Conservation (phyloP, 92 coral and sea anemone species). For the Porites evermanni region DNA sequence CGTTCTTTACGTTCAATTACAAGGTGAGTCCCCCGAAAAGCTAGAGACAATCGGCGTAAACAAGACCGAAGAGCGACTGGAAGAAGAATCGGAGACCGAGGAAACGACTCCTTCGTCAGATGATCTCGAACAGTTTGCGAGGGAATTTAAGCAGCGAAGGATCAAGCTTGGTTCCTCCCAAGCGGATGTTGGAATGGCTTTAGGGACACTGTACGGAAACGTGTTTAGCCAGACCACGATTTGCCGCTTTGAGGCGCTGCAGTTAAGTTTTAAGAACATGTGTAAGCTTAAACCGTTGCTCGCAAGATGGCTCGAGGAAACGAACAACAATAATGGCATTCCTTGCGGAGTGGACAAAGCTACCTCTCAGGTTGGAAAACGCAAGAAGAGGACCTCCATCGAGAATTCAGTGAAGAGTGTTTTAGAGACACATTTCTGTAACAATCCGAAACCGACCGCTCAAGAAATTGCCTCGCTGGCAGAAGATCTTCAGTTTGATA, state of each 20-base stretch:
- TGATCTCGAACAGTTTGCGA: slow-evolving; percentile 82
- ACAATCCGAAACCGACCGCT: slow-evolving; percentile 64
- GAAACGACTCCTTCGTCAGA: slow-evolving; percentile 54
- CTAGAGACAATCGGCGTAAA: not conserved
- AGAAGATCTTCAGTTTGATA: slow-evolving; percentile 61
- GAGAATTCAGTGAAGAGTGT: slow-evolving; percentile 64
- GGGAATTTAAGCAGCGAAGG: slow-evolving; percentile 75
- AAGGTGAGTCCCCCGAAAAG: slow-evolving; percentile 2
- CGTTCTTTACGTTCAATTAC: not conserved
- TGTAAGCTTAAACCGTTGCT: slow-evolving; percentile 75
- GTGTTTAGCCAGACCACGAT: slow-evolving; percentile 84
- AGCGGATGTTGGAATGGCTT: slow-evolving; percentile 84
- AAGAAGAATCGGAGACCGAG: slow-evolving; percentile 4
- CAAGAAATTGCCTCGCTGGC: slow-evolving; percentile 61
- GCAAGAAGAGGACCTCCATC: slow-evolving; percentile 71
- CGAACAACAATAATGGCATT: slow-evolving; percentile 47
- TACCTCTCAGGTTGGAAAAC: slow-evolving; percentile 53
- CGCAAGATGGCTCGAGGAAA: slow-evolving; percentile 76
- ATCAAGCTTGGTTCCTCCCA: slow-evolving; percentile 79
- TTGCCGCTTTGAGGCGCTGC: slow-evolving; percentile 88
- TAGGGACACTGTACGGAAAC: slow-evolving; percentile 76
- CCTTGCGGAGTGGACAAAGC: slow-evolving; percentile 33
- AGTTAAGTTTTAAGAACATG: slow-evolving; percentile 86
- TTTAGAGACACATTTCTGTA: slow-evolving; percentile 63
- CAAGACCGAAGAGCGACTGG: not conserved